Base-by-base conservation (phyloP, 2,888 invertebrate genomes). In the Suillia variegata region DNA sequence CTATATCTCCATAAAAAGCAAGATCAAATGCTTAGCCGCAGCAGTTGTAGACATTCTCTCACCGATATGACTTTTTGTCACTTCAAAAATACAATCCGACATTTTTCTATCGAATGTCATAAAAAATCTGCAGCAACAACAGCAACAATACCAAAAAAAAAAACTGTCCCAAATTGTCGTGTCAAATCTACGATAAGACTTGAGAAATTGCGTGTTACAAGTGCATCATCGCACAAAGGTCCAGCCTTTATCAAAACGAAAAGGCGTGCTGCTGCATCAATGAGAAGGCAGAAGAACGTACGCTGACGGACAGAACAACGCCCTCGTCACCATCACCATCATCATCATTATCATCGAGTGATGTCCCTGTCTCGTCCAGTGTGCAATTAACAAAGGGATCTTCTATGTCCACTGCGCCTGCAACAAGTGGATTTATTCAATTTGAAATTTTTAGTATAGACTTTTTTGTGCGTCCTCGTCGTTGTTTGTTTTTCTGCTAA, bases 141-240 rank as follows among this genome's bases (percentile, higher is more conserved):
- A 34, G 55, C 54, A 62, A 63, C 62, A 63, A 18, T 63, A 56
- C 60, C 57, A 59, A 34, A 51, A 50, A 38, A 38, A 12, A 4
- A 13, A 12, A 8, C 4, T 38, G 10, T 13, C n/a, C 38, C 13
- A 18, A 45, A 18, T 4, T 42, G 50, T 61, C 61, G 65, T 66
- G 66, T 63, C 59, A 69, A 69, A 66, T 64, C 64, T 63, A 1
- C 15, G 64, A 67, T 66, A 65, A 65, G 53, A 49, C 61, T 63
- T 62, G 64, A 61, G 62, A 66, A 66, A 54, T 62, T 55, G 62
- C 66, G 59, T 54, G 56, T 47, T 42, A 34, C 33, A 18, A 51
- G 21, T 12, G 15, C 26, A 58, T 31, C 18, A 21, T 12, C n/a
- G n/a, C 5, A 18, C n/a, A 21, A 51, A 42, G 12, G 26, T 21